Conservation (phyloP, 2,888 invertebrate species). For the Acanthosepion esculentum region DNA sequence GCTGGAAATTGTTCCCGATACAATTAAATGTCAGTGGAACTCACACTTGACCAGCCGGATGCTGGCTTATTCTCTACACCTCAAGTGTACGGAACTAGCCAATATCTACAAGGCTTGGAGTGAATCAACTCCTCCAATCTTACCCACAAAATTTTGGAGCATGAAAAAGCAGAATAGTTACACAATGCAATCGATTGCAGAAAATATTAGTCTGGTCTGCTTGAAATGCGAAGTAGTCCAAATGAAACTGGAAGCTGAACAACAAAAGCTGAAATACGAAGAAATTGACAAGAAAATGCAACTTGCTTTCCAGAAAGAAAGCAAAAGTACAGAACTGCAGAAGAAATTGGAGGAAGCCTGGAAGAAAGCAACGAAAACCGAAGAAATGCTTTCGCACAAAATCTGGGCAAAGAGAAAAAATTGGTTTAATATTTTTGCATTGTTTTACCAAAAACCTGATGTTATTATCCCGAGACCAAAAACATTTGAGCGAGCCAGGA, state of each 20-base stretch:
- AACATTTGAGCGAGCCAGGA: not conserved
- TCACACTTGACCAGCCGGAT: not conserved
- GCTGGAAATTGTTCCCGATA: not conserved
- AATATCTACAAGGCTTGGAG: slow-evolving; percentile 24
- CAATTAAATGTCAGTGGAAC: slow-evolving; percentile 8
- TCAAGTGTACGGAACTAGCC: not conserved
- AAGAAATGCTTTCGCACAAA: not conserved
- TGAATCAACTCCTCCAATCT: not conserved
- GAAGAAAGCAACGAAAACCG: slow-evolving; percentile 10
- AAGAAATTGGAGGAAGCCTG: not conserved
- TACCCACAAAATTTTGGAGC: slow-evolving; percentile 40
- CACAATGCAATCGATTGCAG: not conserved
- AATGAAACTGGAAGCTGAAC: slow-evolving; percentile 34
- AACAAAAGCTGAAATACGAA: slow-evolving; percentile 37
- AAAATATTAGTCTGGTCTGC: slow-evolving; percentile 25
- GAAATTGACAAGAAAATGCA: slow-evolving; percentile 41
- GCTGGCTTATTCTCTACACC: not conserved
- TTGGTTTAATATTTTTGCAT: slow-evolving; percentile 36
- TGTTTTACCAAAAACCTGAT: slow-evolving; percentile 43
- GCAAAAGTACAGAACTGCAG: not conserved
- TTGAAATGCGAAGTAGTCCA: slow-evolving; percentile 42
- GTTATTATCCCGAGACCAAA: not conserved
- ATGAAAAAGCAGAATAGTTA: slow-evolving; percentile 40
- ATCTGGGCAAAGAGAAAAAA: slow-evolving; percentile 35
- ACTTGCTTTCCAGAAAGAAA: not conserved